Conservation (phyloP, 2,888 invertebrate species). For the Thereva nobilitata region DNA sequence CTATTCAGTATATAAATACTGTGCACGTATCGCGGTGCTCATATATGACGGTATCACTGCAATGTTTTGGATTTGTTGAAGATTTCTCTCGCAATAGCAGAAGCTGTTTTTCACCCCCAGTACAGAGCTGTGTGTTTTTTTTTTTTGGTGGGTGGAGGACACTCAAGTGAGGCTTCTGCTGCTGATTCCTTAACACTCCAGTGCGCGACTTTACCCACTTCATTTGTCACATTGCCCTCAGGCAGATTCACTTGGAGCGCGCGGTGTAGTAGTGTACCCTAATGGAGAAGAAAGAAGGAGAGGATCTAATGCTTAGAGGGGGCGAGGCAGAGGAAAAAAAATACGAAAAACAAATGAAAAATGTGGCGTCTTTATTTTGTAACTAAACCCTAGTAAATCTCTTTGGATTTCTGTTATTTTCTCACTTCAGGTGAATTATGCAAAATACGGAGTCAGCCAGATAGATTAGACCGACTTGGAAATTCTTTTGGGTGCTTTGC, state of each 20-base stretch:
- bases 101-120: too few species aligned
- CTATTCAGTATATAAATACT: slow-evolving; percentile 25
- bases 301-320: neutral
- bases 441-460: neutral
- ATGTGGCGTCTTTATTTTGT: slow-evolving; percentile 31
- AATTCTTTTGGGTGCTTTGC: too few species aligned
- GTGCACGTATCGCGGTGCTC: slow-evolving; percentile 3
- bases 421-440: slow-evolving; percentile 32
- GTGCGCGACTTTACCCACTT: slow-evolving; percentile 30
- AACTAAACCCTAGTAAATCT: slow-evolving; percentile 24
- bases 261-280: too few species aligned
- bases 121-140: too few species aligned
- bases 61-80: slow-evolving; percentile 14
- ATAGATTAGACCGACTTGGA: too few species aligned
- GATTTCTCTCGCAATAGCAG: slow-evolving; percentile 13
- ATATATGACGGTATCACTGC: neutral
- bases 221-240: slow-evolving; percentile 32
- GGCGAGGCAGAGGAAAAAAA: neutral
- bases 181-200: slow-evolving; percentile 15
- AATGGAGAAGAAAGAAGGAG: slow-evolving; percentile 14
- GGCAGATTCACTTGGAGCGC: slow-evolving; percentile 16
- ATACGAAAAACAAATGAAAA: slow-evolving; percentile 22
- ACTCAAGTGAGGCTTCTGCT: neutral
- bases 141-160: neutral
- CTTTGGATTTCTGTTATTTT: slow-evolving; percentile 38